Percentiles rank a stretch among this genome's conserved stretches.
Evolutionary conservation across 2,888 invertebrate genomes (phyloP).

Genomic region (Perizoma affinitatum): DNA sequence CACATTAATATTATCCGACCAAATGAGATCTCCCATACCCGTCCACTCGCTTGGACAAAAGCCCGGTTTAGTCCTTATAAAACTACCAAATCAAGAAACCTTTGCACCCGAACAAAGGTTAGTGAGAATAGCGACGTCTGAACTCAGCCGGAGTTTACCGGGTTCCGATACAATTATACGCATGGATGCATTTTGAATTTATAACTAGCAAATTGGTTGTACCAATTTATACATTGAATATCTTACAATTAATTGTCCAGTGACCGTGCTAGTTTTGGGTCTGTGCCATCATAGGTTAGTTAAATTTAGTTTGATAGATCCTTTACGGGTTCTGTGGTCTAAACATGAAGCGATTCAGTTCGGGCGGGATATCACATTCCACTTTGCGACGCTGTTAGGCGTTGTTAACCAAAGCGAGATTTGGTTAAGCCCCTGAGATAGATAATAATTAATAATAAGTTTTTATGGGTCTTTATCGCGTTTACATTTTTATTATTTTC

Average conservation of each 20-base stretch:
- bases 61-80: constrained; percentile 60
- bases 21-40: constrained; percentile 46
- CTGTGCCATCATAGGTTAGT: constrained; percentile 30
- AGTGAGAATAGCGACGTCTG: constrained; percentile 34
- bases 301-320: constrained; percentile 33
- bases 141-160: constrained; percentile 57
- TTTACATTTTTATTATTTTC: too few species aligned
- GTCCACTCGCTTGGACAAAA: constrained; percentile 60
- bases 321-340: constrained; percentile 20
- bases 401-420: too few species aligned
- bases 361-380: too few species aligned
- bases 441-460: too few species aligned
- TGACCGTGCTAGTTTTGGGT: constrained; percentile 59
- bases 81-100: constrained; percentile 58
- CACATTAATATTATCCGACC: constrained; percentile 43
- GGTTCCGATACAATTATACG: constrained; percentile 81
- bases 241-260: constrained; percentile 77
- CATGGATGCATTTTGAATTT: constrained; percentile 82
- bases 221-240: constrained; percentile 79
- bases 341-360: too few species aligned
- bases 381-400: too few species aligned
- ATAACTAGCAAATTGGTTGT: constrained; percentile 81
- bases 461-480: too few species aligned
- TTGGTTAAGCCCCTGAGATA: too few species aligned
- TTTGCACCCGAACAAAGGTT: constrained; percentile 35